Percentiles rank a stretch among this genome's conserved stretches.
These are phyloP conservation scores for Drosophila phalerata DNA, from an alignment of 2,888 invertebrate species.

Conservation along the genomic window DNA sequence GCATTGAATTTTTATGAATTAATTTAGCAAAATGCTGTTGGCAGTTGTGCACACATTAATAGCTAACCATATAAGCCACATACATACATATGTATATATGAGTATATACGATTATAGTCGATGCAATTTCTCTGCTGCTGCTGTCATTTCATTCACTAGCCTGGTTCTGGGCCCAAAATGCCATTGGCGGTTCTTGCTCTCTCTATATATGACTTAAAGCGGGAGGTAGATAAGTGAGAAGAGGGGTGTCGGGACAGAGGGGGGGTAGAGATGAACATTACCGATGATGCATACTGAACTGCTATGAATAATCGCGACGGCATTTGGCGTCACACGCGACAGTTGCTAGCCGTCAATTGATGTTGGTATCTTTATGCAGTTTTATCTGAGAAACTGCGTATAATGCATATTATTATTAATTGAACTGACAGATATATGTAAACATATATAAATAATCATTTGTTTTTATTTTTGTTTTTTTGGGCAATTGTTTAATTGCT, in stretches of 20 bases:
- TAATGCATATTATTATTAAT: constrained; percentile 13
- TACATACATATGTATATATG: background rate
- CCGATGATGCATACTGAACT: constrained; percentile 70
- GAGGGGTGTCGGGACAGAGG: background rate
- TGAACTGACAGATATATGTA: constrained; percentile 13
- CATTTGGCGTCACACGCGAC: constrained; percentile 77
- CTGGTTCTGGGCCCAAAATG: constrained; percentile 59
- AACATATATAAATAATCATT: constrained; percentile 1
- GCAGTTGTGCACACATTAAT: constrained; percentile 71
- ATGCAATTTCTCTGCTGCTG: constrained; percentile 56
- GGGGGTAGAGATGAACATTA: constrained; percentile 11
- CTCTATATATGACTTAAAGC: constrained; percentile 27
- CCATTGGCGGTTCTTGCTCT: constrained; percentile 60
- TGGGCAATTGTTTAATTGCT: constrained; percentile 24
- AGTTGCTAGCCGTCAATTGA: constrained; percentile 75
- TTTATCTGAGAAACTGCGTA: constrained; percentile 17
- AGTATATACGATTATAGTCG: constrained; percentile 21
- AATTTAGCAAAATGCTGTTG: constrained; percentile 77
- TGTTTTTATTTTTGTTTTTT: background rate
- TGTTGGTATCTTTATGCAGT: constrained; percentile 65
- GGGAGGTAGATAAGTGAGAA: background rate
- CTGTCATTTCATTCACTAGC: constrained; percentile 77
- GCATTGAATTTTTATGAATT: constrained; percentile 82
- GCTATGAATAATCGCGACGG: constrained; percentile 73
- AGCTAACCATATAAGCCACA: constrained; percentile 39